These are phyloP conservation scores for Cordilura impudica DNA, from an alignment of 2,888 invertebrate species.

Conservation along the genomic window DNA sequence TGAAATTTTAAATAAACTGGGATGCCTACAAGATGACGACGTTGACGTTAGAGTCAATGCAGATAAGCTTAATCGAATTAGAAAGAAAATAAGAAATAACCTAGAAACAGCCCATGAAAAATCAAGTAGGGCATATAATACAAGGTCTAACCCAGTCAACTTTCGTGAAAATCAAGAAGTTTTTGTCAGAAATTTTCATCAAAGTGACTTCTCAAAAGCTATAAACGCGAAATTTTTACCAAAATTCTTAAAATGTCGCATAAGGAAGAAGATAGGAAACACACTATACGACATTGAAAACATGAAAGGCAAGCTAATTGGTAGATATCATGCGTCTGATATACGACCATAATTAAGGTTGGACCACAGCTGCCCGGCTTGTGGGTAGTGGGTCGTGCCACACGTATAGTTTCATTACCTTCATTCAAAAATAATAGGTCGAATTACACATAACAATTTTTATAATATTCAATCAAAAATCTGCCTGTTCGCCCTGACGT, in stretches of 20 bases:
- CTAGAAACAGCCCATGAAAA: not conserved
- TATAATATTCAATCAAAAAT: too few species aligned
- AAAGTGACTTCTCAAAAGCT: constrained; percentile 14
- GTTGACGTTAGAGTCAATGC: not conserved
- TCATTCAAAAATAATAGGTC: too few species aligned
- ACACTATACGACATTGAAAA: not conserved
- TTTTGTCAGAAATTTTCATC: constrained; percentile 1
- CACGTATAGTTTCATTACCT: too few species aligned
- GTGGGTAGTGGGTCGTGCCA: constrained; percentile 16
- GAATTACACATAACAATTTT: too few species aligned
- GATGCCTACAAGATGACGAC: not conserved
- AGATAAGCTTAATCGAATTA: not conserved
- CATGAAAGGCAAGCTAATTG: not conserved
- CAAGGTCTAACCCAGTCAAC: not conserved
- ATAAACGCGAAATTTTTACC: constrained; percentile 16
- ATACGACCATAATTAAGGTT: not conserved
- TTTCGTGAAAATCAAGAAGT: not conserved
- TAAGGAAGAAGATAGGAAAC: not conserved
- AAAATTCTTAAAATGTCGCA: constrained; percentile 2
- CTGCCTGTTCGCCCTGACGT: too few species aligned
- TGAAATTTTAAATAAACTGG: not conserved
- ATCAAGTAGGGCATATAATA: not conserved
- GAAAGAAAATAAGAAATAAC: not conserved
- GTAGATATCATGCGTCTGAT: constrained; percentile 6
- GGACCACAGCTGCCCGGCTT: not conserved